A percentile compares a stretch with the other conserved stretches of the same genome.
Evolutionary conservation across 2,113 vertebrate species (phyloP).

Genomic region (Nothobranchius kuhntae): DNA sequence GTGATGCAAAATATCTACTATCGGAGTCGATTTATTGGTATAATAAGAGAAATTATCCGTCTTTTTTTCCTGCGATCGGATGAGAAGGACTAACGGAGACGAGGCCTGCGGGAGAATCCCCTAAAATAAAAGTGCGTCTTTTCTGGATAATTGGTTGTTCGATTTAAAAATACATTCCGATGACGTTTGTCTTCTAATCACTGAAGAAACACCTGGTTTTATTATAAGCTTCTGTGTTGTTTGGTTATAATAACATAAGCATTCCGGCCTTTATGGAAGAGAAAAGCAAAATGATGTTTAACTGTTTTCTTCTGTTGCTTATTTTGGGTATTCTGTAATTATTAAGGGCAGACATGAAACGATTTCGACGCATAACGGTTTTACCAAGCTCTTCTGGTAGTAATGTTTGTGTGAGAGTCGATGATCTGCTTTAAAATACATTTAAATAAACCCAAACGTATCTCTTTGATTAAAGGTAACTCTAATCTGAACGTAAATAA

Average conservation of each 20-base stretch:
- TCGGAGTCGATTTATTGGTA: neutral
- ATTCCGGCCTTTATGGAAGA: constrained; percentile 26
- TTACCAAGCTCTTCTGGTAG: neutral
- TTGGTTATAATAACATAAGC: constrained; percentile 28
- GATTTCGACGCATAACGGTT: neutral
- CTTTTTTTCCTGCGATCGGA: constrained; percentile 42
- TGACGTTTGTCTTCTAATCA: neutral
- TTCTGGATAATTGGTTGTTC: neutral
- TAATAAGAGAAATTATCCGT: constrained; percentile 34
- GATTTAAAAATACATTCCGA: neutral
- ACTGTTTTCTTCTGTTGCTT: neutral
- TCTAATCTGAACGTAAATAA: too few species aligned
- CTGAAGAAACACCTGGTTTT: neutral
- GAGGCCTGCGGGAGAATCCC: constrained; percentile 56
- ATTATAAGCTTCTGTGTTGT: neutral
- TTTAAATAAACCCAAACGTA: too few species aligned
- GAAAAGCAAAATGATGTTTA: constrained; percentile 4
- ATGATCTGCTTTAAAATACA: too few species aligned
- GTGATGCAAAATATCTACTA: neutral
- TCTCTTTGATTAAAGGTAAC: too few species aligned
- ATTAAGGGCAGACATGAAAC: neutral
- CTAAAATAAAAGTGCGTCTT: constrained; percentile 25
- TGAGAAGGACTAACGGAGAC: constrained; percentile 62
- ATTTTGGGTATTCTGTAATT: constrained; percentile 5
- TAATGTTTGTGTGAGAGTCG: neutral